Evolutionary conservation across 2,888 invertebrate species (phyloP), one percentile per base, ranked within the genome.

Genomic region (Ashinkailepas kermadecensis): DNA sequence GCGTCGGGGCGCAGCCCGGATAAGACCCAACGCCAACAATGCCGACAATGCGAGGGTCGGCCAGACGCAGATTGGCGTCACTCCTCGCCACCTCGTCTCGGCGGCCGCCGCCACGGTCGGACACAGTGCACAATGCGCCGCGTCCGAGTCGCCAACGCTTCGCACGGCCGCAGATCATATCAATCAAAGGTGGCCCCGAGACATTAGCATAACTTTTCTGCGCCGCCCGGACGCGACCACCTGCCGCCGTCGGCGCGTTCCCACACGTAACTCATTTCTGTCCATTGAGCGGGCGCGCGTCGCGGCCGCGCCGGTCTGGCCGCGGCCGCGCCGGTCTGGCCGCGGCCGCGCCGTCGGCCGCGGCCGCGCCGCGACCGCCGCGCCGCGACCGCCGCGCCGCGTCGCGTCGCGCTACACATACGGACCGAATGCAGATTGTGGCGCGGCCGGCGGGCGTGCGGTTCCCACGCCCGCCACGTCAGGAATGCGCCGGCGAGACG

Each of bases 241-340:
- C 70, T 70, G 70, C 70, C 62, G 25, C 15, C 39, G 70, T 13
- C 25, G 39, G 3, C 70, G 39, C 70, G 70, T 23, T 70, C 70
- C 70, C 70, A 39, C 15, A 25, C 10, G 25, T 70, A 70, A 70
- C 70, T 70, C 70, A 70, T 70, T 70, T 70, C 70, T 25, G 70
- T 7, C 39, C 39, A 70, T 70, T 70, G 15, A 70, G 70, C 6
- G 70, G 39, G 8, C 23, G 13, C 70, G 25, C 13, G 70, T 8
- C 23, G 12, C 65, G 65, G 11, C 21, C 64, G 64, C 64, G 23
- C 23, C 23, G 9, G 23, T n/a, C 23, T 15, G 25, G 23, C 67
- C 67, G 67, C 67, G n/a, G n/a, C n/a, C n/a, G n/a, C n/a, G n/a
- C n/a, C n/a, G n/a, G n/a, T n/a, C n/a, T n/a, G n/a, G n/a, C n/a